Percentiles rank a stretch among this genome's conserved stretches.
Conservation (phyloP, 2,888 invertebrate genomes). For the Criorhina ranunculi region DNA sequence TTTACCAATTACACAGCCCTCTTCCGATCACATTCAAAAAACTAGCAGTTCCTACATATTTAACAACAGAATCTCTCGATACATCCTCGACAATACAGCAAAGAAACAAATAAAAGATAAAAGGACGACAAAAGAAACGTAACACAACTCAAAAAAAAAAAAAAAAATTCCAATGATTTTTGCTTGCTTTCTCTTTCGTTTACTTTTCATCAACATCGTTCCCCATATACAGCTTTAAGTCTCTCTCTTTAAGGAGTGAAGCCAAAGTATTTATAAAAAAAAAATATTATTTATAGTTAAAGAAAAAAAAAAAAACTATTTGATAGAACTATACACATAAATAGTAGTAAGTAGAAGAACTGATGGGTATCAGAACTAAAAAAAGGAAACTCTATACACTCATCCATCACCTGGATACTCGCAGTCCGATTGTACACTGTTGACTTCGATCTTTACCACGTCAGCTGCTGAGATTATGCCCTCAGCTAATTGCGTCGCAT, state of each 20-base stretch:
- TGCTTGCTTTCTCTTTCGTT: slow-evolving; percentile 71
- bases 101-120: background rate
- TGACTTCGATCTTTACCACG: slow-evolving; percentile 73
- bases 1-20: background rate
- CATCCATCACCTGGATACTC: slow-evolving; percentile 76
- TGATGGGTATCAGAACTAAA: slow-evolving; percentile 64
- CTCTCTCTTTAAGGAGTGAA: slow-evolving; percentile 57
- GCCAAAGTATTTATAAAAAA: slow-evolving; percentile 47
- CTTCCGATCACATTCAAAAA: background rate
- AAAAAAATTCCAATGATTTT: slow-evolving; percentile 27
- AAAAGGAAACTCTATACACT: slow-evolving; percentile 65
- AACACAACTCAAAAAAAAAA: slow-evolving; percentile 2
- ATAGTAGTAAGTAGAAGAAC: slow-evolving; percentile 61
- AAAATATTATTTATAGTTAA: slow-evolving; percentile 27
- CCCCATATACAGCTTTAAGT: slow-evolving; percentile 41
- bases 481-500: slow-evolving; percentile 70
- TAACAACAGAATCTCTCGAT: background rate
- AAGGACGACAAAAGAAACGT: background rate
- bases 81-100: background rate
- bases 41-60: background rate
- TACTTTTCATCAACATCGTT: slow-evolving; percentile 41
- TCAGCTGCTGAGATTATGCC: slow-evolving; percentile 75
- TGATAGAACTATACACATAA: slow-evolving; percentile 62
- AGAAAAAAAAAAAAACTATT: slow-evolving; percentile 46
- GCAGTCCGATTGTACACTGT: slow-evolving; percentile 75